Base-by-base conservation (phyloP, 2,113 vertebrate genomes). In the Rafetus swinhoei region DNA sequence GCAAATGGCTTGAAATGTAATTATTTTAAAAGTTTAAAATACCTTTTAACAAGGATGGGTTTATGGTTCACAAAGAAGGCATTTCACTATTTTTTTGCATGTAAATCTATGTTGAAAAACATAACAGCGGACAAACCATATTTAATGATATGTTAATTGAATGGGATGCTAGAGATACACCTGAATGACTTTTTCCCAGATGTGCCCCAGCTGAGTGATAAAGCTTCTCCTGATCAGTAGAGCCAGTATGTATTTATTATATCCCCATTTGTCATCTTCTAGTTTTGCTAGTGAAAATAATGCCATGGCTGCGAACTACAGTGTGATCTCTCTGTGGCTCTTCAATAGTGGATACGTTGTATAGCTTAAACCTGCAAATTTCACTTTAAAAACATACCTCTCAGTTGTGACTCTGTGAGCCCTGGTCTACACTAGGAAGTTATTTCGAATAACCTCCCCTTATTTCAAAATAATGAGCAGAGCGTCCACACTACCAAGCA, bases 121-220 rank as follows among this genome's bases (percentile, higher is more conserved):
- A 94, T 97, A 90, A 93, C 81, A 87, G 90, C 90, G 95, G 90
- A 96, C 74, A 93, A 93, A 95, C 93, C 83, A 93, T 97, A 97
- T 97, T 96, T 97, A 97, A 97, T 97, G 90, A 92, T 95, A 97
- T 95, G 97, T 97, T 98, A 96, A 97, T 97, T 96, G 95, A 97
- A 97, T 97, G 93, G 92, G 89, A 97, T 97, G 96, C 94, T 94
- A 54, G 92, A 95, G 87, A 89, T 96, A 56, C 77, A 95, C 80
- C 84, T 96, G 92, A 95, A 90, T 94, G 88, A 93, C 88, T 97
- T 96, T 97, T 85, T 74, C 25, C 85, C 85, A 96, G 95, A 96
- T 86, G 59, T 94, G 85, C 79, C 90, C 93, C 92, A 96, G 85
- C 89, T 94, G 93, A 93, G 90, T 95, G 91, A 91, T 96, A 96